A percentile compares a stretch with the other conserved stretches of the same genome.
These are phyloP conservation scores for Brachyhypopomus occidentalis DNA, from an alignment of 2,113 vertebrate species.

Conservation along the genomic window DNA sequence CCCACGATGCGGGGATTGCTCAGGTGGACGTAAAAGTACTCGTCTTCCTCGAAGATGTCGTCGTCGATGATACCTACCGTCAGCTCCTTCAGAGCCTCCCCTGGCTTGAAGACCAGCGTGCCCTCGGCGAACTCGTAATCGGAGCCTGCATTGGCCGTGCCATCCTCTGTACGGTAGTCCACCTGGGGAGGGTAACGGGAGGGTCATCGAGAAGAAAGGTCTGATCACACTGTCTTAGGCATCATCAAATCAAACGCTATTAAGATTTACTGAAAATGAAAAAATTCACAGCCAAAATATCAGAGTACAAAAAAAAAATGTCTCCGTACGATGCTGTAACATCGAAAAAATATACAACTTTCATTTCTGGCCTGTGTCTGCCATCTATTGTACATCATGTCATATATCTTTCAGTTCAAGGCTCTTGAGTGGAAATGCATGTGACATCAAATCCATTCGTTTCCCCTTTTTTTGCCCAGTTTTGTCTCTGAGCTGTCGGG, in stretches of 20 bases:
- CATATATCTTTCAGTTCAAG: too few species aligned
- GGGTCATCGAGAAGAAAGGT: neutral
- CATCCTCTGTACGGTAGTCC: slow-evolving; percentile 72
- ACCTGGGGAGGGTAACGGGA: slow-evolving; percentile 49
- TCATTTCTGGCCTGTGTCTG: too few species aligned
- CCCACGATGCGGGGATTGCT: slow-evolving; percentile 64
- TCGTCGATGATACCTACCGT: slow-evolving; percentile 72
- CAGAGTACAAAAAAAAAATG: too few species aligned
- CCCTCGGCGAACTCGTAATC: slow-evolving; percentile 73
- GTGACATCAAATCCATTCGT: too few species aligned
- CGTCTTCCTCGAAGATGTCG: slow-evolving; percentile 75
- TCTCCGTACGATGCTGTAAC: too few species aligned
- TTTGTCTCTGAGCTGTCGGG: neutral
- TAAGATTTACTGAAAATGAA: too few species aligned
- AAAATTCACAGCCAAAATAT: too few species aligned
- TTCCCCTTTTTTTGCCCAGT: too few species aligned
- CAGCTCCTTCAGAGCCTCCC: slow-evolving; percentile 64
- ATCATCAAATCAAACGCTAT: neutral
- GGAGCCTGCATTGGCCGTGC: slow-evolving; percentile 70
- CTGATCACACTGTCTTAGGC: too few species aligned
- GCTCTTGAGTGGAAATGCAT: too few species aligned
- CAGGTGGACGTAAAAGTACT: slow-evolving; percentile 69
- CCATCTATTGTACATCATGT: too few species aligned
- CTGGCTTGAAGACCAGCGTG: slow-evolving; percentile 66
- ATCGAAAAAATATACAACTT: too few species aligned